Evolutionary conservation across 2,113 vertebrate genomes (phyloP), one percentile per base, ranked within the genome.

Genomic region (Burhinus bistriatus): DNA sequence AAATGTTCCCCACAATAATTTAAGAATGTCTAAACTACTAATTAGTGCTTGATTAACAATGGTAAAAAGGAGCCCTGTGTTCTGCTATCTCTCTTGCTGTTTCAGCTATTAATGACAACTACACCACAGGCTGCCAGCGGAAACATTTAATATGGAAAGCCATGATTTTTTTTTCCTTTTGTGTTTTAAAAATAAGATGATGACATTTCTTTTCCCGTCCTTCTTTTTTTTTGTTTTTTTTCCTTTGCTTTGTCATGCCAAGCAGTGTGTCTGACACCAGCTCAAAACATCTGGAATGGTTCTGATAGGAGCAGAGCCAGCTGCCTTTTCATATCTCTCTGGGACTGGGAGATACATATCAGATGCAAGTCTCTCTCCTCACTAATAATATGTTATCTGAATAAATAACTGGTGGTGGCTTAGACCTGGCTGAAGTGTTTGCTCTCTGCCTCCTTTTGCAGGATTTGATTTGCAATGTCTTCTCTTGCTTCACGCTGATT

Each of bases 211-310:
- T 79, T 75, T 76, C 32, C 36, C 8, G 22, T 77, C 83, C 82
- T 93, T 75, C 75, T 82, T 42, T 72, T 23, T 34, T 40, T 57
- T 83, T 57, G 61, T 49, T 68, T 29, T 10, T 5, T 23, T 4
- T 2, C 13, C 32, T 87, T 94, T 87, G 83, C 89, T 96, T 96
- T 96, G 90, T 92, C 71, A 92, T 93, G 83, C 94, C 90, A 86
- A 94, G 92, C 81, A 94, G 94, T 62, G 81, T 0, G 25, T 79
- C 89, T 94, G 90, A 93, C 92, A 91, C 83, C 86, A 94, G 68
- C 83, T 92, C 93, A 95, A 96, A 98, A 98, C 96, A 98, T 97
- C 96, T 98, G 97, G 96, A 97, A 95, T 77, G 80, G 75, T 95
- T 94, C 85, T 87, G 91, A 97, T 90, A 96, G 86, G 88, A 92